Conservation (phyloP, 2,113 vertebrate species). For the Peucedramus taeniatus region DNA sequence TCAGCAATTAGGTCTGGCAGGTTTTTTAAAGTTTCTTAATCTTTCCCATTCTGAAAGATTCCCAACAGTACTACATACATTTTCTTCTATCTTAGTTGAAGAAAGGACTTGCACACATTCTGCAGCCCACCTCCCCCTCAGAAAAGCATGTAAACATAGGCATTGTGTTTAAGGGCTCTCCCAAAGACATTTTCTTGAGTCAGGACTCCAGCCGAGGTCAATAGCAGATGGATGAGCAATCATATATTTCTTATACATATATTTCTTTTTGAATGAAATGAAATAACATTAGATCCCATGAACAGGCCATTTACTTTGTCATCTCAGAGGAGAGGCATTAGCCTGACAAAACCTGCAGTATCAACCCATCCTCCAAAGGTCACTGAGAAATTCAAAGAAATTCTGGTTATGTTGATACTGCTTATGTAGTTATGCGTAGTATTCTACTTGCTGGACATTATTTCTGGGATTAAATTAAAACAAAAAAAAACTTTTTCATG, state of each 20-base stretch:
- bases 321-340: background rate
- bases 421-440: background rate
- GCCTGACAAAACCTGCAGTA: background rate
- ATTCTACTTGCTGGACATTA: background rate
- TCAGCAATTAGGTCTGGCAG: background rate
- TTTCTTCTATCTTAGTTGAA: background rate
- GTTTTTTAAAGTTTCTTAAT: background rate
- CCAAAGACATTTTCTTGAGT: background rate
- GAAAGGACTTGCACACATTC: background rate
- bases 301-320: background rate
- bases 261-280: background rate
- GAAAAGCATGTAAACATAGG: background rate
- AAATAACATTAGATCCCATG: background rate
- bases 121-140: background rate
- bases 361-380: background rate
- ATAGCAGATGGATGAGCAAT: background rate
- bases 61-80: background rate
- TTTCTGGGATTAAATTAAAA: slow-evolving; percentile 32
- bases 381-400: background rate
- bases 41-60: background rate
- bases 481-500: background rate
- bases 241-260: background rate
- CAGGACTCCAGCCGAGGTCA: background rate
- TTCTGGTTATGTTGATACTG: background rate
- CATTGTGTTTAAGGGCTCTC: background rate